Evolutionary conservation across 2,797 vertebrate species (phyloP).

Genomic region (Masticophis lateralis): DNA sequence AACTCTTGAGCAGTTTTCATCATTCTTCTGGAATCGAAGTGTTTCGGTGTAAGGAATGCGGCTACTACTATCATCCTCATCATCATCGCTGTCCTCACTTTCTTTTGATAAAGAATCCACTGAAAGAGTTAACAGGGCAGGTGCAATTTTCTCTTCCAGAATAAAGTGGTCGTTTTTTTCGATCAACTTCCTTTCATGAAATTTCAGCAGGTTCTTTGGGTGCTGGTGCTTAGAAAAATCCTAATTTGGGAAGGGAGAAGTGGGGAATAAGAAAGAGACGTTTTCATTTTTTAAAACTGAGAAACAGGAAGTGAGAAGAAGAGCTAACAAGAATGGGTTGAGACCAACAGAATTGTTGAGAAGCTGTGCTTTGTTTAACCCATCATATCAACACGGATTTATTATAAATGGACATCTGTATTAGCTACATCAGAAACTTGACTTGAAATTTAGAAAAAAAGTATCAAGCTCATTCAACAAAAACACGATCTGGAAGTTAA

Average conservation of each 20-base stretch:
- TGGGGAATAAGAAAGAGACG: neutral
- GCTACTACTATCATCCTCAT: slow-evolving; percentile 16
- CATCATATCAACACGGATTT: neutral
- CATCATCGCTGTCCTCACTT: neutral
- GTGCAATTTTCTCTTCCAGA: neutral
- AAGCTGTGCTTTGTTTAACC: neutral
- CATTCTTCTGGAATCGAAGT: slow-evolving; percentile 24
- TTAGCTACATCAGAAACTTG: neutral
- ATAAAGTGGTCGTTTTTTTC: accelerated
- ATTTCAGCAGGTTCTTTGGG: neutral
- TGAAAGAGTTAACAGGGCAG: neutral
- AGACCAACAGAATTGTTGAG: neutral
- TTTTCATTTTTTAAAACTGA: neutral
- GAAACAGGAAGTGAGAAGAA: neutral
- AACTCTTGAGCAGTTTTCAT: neutral
- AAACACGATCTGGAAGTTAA: neutral
- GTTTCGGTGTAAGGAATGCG: slow-evolving; percentile 41
- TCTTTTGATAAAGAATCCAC: neutral
- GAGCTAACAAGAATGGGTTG: neutral
- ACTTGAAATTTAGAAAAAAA: neutral
- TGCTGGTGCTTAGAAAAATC: slow-evolving; percentile 5
- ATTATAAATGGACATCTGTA: neutral
- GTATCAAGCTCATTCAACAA: neutral
- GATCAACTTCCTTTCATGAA: neutral
- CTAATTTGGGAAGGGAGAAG: neutral